Evolutionary conservation across 1,140 invertebrate species (phyloP).

Genomic region (Bathynomus jamesi): DNA sequence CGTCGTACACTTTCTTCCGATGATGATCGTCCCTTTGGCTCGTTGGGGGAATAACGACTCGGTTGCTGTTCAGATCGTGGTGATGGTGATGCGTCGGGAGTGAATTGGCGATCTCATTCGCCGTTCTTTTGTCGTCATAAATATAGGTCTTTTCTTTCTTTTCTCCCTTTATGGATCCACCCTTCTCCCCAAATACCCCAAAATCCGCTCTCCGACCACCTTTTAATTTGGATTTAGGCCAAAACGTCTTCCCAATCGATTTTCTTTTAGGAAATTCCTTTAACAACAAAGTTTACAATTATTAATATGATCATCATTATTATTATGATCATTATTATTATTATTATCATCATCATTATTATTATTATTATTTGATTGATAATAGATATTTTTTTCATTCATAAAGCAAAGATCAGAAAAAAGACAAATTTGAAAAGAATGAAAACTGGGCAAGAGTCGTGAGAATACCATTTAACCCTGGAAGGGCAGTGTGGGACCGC

Average conservation of each 20-base stretch:
- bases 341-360: neutral
- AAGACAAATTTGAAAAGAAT: neutral
- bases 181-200: neutral
- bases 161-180: neutral
- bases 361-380: conserved; percentile 29
- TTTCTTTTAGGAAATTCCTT: too few relatives aligned
- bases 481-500: too few relatives aligned
- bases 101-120: neutral
- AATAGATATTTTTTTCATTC: neutral
- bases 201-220: too few relatives aligned
- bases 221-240: too few relatives aligned
- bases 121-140: neutral
- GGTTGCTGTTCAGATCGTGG: neutral
- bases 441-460: too few relatives aligned
- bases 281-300: too few relatives aligned
- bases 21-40: too few relatives aligned
- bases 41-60: neutral
- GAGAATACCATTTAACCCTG: too few relatives aligned
- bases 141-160: neutral
- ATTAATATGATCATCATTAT: neutral
- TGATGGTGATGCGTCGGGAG: neutral
- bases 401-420: neutral
- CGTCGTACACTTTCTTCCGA: neutral
- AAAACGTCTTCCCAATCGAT: too few relatives aligned
- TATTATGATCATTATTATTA: neutral